Evolutionary conservation across 92 coral and sea anemone genomes (phyloP).

Genomic region (Bergia puertoricense): DNA sequence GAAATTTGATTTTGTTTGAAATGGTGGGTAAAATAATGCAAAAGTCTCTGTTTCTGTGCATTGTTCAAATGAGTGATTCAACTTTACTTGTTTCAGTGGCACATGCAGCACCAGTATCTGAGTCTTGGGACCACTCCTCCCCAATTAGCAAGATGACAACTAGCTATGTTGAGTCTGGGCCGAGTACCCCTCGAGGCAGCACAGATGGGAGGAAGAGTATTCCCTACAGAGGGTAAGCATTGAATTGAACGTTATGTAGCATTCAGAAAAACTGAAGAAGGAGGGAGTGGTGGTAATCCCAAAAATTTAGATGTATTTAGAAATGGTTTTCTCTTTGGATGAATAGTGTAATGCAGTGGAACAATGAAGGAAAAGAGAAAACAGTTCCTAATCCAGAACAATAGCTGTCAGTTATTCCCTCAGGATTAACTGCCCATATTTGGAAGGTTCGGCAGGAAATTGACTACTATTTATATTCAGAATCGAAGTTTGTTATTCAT

Average conservation of each 20-base stretch:
- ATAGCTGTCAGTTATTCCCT: no score
- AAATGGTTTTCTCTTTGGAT: no score
- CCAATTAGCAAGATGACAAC: conserved; percentile 46
- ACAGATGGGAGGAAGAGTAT: conserved; percentile 49
- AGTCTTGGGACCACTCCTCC: conserved; percentile 52
- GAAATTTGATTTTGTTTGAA: no score
- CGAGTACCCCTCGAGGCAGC: conserved; percentile 62
- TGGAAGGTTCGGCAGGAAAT: no score
- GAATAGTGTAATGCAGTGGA: no score
- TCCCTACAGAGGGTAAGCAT: conserved; percentile 53
- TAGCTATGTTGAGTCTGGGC: conserved; percentile 57
- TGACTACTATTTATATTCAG: no score
- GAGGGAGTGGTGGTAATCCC: no score
- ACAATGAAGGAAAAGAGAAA: no score
- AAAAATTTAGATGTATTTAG: no score
- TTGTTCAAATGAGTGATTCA: not conserved
- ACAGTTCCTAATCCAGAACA: no score
- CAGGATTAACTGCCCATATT: no score
- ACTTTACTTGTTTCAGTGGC: conserved; percentile 38
- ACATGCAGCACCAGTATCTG: conserved; percentile 48
- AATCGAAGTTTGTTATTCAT: no score
- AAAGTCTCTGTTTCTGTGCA: not conserved
- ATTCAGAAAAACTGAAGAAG: not conserved
- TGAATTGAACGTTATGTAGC: not conserved
- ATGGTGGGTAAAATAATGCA: not conserved